phyloP scores from a whole-genome alignment of 1,140 invertebrate species.

The Pentalonia nigronervosa region DNA sequence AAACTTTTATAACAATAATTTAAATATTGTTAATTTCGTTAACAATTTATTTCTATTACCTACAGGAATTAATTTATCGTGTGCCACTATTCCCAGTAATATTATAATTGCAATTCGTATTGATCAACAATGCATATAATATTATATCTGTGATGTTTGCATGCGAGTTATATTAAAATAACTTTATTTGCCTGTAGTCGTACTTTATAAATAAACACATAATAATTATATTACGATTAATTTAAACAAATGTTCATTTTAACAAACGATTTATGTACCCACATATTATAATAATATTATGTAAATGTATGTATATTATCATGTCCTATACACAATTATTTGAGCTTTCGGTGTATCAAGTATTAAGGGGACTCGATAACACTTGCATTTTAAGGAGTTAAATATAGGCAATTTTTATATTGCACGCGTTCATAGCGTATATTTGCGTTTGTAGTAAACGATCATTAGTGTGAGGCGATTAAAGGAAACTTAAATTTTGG shows the following conservation, averaged over 20 bases:
- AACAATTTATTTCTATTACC: neutral
- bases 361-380: no score
- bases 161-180: neutral
- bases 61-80: neutral
- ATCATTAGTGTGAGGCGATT: no score
- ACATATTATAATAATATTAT: neutral
- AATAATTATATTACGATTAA: neutral
- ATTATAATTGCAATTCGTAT: neutral
- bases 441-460: no score
- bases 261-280: neutral
- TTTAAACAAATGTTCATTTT: neutral
- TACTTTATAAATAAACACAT: neutral
- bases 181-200: neutral
- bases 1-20: neutral
- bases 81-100: neutral
- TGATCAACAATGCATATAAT: neutral
- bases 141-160: neutral
- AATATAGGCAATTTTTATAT: no score
- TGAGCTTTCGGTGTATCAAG: no score
- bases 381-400: no score
- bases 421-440: no score
- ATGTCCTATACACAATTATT: no score
- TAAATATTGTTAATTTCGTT: no score
- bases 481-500: no score
- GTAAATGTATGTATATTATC: neutral